Conservation (phyloP, 2,113 vertebrate genomes). For the Chaetura pelagica region DNA sequence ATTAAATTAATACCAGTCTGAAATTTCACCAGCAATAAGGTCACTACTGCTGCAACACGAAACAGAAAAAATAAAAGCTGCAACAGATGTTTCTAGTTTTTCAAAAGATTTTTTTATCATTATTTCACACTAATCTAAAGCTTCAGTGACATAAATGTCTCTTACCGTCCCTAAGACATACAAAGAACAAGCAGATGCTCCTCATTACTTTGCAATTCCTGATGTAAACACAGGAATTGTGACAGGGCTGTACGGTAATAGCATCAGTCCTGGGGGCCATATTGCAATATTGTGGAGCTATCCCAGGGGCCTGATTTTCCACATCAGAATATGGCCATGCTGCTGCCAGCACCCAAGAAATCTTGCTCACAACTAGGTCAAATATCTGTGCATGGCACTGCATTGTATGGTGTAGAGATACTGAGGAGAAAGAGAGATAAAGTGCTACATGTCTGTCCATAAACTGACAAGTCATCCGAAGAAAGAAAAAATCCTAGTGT, state of each 20-base stretch:
- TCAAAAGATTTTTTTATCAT: neutral
- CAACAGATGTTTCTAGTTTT: neutral
- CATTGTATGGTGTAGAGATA: neutral
- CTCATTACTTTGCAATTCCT: neutral
- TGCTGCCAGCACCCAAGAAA: neutral
- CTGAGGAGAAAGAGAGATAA: neutral
- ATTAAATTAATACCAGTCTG: neutral
- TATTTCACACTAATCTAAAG: conserved; percentile 4
- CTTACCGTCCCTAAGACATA: neutral
- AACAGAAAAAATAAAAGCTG: neutral
- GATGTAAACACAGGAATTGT: neutral
- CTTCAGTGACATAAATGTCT: neutral
- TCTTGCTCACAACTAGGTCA: conserved; percentile 30
- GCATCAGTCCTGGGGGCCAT: neutral
- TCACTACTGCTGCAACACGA: neutral
- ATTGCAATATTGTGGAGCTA: neutral
- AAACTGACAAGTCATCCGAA: neutral
- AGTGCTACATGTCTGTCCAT: rapidly evolving
- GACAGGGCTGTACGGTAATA: neutral
- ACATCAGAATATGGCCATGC: neutral
- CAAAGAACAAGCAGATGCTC: neutral
- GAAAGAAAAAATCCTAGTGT: neutral
- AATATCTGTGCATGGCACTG: neutral
- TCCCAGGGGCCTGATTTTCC: neutral
- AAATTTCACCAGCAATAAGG: neutral